A percentile compares a stretch with the other conserved stretches of the same genome.
Evolutionary conservation across 1,140 invertebrate genomes (phyloP).

Genomic region (Leptinotarsa lineolata): DNA sequence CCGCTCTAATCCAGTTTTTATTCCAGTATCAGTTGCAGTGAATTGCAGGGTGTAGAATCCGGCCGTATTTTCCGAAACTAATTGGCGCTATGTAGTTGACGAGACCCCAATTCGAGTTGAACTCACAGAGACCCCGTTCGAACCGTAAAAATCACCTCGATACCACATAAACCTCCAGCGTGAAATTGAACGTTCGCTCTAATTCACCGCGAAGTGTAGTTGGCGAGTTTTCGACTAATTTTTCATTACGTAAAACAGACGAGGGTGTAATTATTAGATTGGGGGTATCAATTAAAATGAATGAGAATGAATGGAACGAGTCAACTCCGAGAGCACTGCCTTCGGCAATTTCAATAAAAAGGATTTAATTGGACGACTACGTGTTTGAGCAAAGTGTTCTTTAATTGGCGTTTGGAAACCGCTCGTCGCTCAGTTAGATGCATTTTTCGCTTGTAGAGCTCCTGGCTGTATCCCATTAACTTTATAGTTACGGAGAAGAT

Average conservation of each 20-base stretch:
- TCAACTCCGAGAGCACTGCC: background rate
- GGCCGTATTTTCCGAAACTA: background rate
- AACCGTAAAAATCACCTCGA: background rate
- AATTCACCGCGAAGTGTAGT: conserved; percentile 2
- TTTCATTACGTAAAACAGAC: conserved; percentile 1
- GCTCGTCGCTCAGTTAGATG: background rate
- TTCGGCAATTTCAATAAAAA: conserved; percentile 2
- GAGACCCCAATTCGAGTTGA: conserved; percentile 3
- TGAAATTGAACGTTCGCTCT: conserved; percentile 8
- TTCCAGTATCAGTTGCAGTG: background rate
- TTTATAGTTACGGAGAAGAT: background rate
- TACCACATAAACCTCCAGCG: background rate
- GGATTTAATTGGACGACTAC: background rate
- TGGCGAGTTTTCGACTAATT: conserved; percentile 5
- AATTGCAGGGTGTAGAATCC: background rate
- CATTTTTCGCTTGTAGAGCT: background rate
- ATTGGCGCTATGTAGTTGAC: conserved; percentile 1
- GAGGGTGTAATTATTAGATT: conserved; percentile 6
- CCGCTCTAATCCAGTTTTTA: background rate
- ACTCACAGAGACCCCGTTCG: background rate
- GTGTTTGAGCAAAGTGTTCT: background rate
- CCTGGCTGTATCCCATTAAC: background rate
- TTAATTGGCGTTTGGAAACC: background rate
- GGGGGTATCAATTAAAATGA: conserved; percentile 3
- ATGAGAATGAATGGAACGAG: background rate